Evolutionary conservation across 2,888 invertebrate species (phyloP), one percentile per base, ranked within the genome.

Genomic region (Tenthredo amoena): DNA sequence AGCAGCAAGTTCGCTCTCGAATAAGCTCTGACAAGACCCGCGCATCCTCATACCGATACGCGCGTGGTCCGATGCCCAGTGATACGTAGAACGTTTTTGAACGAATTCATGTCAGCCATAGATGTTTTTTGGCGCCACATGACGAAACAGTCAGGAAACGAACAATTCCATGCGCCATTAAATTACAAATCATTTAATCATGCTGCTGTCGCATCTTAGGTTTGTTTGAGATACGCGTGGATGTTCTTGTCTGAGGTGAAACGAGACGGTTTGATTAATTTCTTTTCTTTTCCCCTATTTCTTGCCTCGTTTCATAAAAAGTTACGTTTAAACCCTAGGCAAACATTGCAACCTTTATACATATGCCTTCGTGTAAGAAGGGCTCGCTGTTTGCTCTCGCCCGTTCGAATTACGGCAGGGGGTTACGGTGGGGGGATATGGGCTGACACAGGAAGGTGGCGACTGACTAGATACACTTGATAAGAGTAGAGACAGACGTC

Each of bases 1-100:
- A 90, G 89, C 88, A 86, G 87, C 88, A 88, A 87, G 89, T 87
- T 87, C 88, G 89, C 87, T 87, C 89, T 89, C 89, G 89, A 89
- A 71, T 89, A 88, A 90, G 89, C 89, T 89, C 88, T 89, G 89
- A 88, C 81, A 81, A 87, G 83, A 87, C 87, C 87, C 88, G 86
- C 86, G 82, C 62, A 81, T 81, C 81, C 40, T 81, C 81, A 81
- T 58, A 50, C 40, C 62, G 81, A 62, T 58, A 81, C 50, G 31
- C 62, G 77, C 40, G 37, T 62, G 81, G 81, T 81, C 58, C 62
- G 62, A 58, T 77, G 50, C 50, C 55, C 7, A 5, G 26, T 26
- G 77, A 77, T 34, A 9, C 31, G 34, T 50, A 4, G 6, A 31
- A 55, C 18, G 10, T 62, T 40, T 77, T 55, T 4, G 31, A 34